These are phyloP conservation scores for Argyrosomus japonicus DNA, from an alignment of 2,113 vertebrate genomes.

Conservation along the genomic window DNA sequence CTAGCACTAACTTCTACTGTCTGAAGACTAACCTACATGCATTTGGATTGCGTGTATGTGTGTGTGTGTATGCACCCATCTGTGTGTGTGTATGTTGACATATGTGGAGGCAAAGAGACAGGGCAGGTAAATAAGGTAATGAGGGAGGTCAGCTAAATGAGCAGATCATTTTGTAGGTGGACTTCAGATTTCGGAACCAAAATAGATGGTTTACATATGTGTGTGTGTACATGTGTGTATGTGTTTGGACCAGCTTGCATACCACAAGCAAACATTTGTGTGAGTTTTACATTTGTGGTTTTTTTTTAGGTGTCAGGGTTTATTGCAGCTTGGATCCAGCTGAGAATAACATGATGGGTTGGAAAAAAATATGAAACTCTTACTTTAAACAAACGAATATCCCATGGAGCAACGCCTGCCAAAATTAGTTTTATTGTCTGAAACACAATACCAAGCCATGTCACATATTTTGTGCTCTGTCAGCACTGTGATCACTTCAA, in stretches of 20 bases:
- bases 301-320: conserved; percentile 32
- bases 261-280: conserved; percentile 40
- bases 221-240: conserved; percentile 8
- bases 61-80: conserved; percentile 12
- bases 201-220: conserved; percentile 13
- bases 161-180: conserved; percentile 13
- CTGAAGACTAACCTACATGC: conserved; percentile 30
- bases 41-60: conserved; percentile 22
- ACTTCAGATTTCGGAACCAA: conserved; percentile 17
- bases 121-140: conserved; percentile 12
- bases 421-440: conserved; percentile 39
- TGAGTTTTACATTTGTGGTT: conserved; percentile 27
- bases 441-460: conserved; percentile 6
- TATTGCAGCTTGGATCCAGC: conserved; percentile 29
- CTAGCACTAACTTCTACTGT: conserved; percentile 65
- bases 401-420: background rate
- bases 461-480: conserved; percentile 42
- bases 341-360: conserved; percentile 28
- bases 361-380: background rate
- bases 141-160: conserved; percentile 21
- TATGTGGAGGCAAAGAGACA: conserved; percentile 8
- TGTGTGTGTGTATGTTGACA: conserved; percentile 10
- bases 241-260: conserved; percentile 11
- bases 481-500: conserved; percentile 56
- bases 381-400: conserved; percentile 24